A percentile compares a stretch with the other conserved stretches of the same genome.
Evolutionary conservation across 2,888 invertebrate genomes (phyloP).

Genomic region (Lasioglossum oenotherae): DNA sequence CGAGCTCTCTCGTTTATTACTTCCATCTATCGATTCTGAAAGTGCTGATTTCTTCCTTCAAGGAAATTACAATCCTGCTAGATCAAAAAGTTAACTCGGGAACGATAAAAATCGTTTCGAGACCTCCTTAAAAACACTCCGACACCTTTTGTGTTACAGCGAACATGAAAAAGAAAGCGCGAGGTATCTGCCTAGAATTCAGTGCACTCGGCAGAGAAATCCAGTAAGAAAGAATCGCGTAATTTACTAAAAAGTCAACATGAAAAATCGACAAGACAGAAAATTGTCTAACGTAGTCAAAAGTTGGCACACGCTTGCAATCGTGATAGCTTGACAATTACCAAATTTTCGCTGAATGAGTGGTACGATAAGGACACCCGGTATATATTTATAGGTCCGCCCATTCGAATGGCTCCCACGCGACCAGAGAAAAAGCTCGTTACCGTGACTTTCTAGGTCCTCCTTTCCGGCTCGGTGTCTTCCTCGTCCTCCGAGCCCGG

Average conservation of each 20-base stretch:
- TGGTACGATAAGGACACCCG: conserved; percentile 28
- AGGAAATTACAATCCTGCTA: not conserved
- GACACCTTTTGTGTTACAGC: not conserved
- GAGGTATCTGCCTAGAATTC: not conserved
- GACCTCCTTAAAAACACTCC: not conserved
- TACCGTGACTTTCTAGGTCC: conserved; percentile 63
- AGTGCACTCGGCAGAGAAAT: not conserved
- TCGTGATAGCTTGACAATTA: not conserved
- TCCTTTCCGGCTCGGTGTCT: conserved; percentile 46
- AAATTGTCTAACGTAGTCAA: no score
- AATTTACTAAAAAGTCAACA: not conserved
- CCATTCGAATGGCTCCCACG: conserved; percentile 69
- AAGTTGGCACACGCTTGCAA: no score
- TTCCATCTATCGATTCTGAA: not conserved
- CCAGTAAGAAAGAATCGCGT: not conserved
- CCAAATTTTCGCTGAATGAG: no score
- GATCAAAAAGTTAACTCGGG: not conserved
- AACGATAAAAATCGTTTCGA: not conserved
- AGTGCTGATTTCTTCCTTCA: not conserved
- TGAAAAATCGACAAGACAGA: no score
- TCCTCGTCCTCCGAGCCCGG: conserved; percentile 9
- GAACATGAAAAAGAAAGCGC: not conserved
- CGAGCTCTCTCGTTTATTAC: not conserved
- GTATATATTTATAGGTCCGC: conserved; percentile 54
- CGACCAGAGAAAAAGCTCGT: conserved; percentile 68